Base-by-base conservation (phyloP, 2,113 vertebrate genomes). In the Dissostichus mawsoni region DNA sequence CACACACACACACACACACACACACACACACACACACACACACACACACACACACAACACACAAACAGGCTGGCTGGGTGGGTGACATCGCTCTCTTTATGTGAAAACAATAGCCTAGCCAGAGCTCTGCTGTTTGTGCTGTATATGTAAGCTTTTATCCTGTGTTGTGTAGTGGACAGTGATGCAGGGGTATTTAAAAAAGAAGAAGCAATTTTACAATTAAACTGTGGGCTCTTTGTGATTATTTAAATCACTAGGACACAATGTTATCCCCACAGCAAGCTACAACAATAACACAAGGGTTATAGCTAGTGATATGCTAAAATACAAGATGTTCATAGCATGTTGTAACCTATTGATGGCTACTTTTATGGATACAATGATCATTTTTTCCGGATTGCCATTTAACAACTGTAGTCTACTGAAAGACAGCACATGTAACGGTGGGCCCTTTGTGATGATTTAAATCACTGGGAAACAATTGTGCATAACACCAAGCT, bases 81-180 rank as follows among this genome's bases (percentile, higher is more conserved):
- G 65, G 59, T 78, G 83, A 73, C 73, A 72, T 33, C 44, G 23
- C 50, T 77, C 72, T 89, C 80, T 85, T 64, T 73, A 55, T 72
- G 69, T 61, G 73, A 87, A 80, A 76, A 87, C 76, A 81, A 79
- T 76, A 74, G 80, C 57, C 82, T 6, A 67, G 82, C 80, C 23
- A 45, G 58, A 48, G 47, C 57, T 56, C 77, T 65, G 73, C 58
- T 58, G 74, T 80, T 81, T 72, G 53, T 45, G 63, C 44, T 82
- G 79, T 87, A 76, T 69, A 50, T 71, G 82, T 56, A 58, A 74
- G 78, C 74, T 82, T 88, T 82, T 83, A 86, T 63, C 78, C 57
- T 55, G 53, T 75, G 53, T 82, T 80, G 76, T 69, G 64, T 74
- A 71, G 55, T 56, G 70, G 67, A 80, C 82, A 78, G 65, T 47